These are phyloP conservation scores for Choloepus didactylus DNA, from an alignment of 2,797 vertebrate genomes.

Conservation along the genomic window DNA sequence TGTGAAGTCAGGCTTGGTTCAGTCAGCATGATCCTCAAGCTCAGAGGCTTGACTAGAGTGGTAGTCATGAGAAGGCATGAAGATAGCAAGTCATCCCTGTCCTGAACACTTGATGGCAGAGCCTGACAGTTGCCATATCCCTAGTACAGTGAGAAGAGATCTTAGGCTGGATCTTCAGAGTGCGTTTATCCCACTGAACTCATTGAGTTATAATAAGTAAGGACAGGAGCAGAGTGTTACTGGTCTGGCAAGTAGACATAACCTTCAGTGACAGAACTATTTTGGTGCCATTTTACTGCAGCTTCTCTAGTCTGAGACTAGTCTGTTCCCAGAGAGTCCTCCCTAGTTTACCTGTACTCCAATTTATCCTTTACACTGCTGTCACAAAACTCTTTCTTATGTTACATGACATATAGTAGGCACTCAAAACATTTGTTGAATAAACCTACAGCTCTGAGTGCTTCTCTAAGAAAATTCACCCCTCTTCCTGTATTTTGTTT, in stretches of 20 bases:
- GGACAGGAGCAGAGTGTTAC: not conserved
- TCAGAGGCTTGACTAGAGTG: not conserved
- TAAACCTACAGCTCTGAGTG: not conserved
- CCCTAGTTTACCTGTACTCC: not conserved
- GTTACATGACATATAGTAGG: not conserved
- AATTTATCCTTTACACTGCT: not conserved
- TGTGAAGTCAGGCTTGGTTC: not conserved
- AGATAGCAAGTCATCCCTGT: not conserved
- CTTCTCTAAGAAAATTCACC: not conserved
- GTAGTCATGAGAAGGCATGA: not conserved
- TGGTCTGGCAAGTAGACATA: not conserved
- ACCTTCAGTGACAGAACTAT: not conserved
- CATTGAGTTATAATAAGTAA: not conserved
- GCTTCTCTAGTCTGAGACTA: not conserved
- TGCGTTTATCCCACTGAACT: not conserved
- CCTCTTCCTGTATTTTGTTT: not conserved
- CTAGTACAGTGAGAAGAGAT: not conserved
- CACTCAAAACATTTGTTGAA: constrained; percentile 23
- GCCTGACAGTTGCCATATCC: not conserved
- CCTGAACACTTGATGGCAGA: not conserved
- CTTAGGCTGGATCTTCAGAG: not conserved
- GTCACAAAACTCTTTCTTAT: not conserved
- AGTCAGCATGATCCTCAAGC: not conserved
- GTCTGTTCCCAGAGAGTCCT: not conserved
- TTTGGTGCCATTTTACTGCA: not conserved